Evolutionary conservation across 2,113 vertebrate genomes (phyloP).

Genomic region (Neodontobutis hainanensis): DNA sequence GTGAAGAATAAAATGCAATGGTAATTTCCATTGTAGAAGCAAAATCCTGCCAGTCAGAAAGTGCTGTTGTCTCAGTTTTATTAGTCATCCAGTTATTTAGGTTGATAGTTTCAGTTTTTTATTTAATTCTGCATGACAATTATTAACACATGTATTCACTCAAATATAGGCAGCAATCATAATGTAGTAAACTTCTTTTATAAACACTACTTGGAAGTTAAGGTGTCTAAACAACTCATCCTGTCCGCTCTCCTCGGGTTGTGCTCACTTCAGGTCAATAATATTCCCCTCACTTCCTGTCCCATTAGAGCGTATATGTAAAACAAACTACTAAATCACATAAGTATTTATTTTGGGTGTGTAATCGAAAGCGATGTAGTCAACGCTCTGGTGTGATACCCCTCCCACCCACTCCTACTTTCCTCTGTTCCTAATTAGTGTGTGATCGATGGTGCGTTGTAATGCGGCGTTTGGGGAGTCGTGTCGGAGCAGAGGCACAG

Average conservation of each 20-base stretch:
- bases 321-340: constrained; percentile 21
- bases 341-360: constrained; percentile 4
- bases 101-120: no score
- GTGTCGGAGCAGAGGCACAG: constrained; percentile 50
- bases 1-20: no score
- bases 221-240: neutral
- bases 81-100: no score
- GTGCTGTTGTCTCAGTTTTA: no score
- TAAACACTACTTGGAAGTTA: no score
- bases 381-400: neutral
- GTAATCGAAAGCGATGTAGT: constrained; percentile 24
- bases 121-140: no score
- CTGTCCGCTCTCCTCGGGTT: constrained; percentile 2
- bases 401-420: constrained; percentile 19
- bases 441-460: constrained; percentile 67
- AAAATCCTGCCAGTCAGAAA: no score
- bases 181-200: no score
- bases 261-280: constrained; percentile 15
- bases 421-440: constrained; percentile 68
- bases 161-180: no score
- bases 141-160: no score
- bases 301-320: constrained; percentile 10
- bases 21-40: no score
- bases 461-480: constrained; percentile 60
- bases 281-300: constrained; percentile 24